Evolutionary conservation across 2,888 invertebrate species (phyloP), one percentile per base, ranked within the genome.

Genomic region (Palloptera scutellata): DNA sequence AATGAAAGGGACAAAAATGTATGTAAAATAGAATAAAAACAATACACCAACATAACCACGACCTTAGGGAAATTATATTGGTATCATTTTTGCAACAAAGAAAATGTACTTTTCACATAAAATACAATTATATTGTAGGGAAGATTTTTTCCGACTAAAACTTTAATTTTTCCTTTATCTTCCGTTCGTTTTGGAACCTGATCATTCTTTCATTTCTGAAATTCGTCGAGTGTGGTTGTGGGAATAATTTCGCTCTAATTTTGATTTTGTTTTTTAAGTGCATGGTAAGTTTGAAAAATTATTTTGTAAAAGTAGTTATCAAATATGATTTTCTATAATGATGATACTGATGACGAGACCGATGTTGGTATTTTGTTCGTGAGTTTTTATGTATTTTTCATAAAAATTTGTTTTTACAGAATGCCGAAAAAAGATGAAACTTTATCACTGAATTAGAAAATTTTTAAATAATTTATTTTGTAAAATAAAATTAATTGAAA

Each of bases 341-440:
- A 81, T 81, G 81, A 83, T 66, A 81, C 76, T 76, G 81, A 81
- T 81, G 81, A 81, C 81, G 81, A 81, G 81, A 83, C 81, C 79
- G 83, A 81, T 78, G 67, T 72, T 70, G 45, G 60, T 61, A 69
- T 64, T 70, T 75, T 58, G 52, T 12, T 54, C 45, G 69, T 61
- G 52, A 41, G 66, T 55, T 74, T 69, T 57, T 67, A 42, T 69
- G 75, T 75, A 75, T 75, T 66, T 69, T 75, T 75, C 75, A 67
- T 69, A 62, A 54, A 53, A 66, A 58, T 72, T 69, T 70, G 20
- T 64, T 64, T 53, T 41, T 57, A 41, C 30, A 61, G 68, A 55
- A 45, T 70, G 52, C 65, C 10, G 62, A 61, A 51, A 20, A 9
- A 73, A 67, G 75, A 75, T 74, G 70, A 70, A 66, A 70, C 19